Base-by-base conservation (phyloP, 2,797 vertebrate species). In the Syndactyla subalaris region DNA sequence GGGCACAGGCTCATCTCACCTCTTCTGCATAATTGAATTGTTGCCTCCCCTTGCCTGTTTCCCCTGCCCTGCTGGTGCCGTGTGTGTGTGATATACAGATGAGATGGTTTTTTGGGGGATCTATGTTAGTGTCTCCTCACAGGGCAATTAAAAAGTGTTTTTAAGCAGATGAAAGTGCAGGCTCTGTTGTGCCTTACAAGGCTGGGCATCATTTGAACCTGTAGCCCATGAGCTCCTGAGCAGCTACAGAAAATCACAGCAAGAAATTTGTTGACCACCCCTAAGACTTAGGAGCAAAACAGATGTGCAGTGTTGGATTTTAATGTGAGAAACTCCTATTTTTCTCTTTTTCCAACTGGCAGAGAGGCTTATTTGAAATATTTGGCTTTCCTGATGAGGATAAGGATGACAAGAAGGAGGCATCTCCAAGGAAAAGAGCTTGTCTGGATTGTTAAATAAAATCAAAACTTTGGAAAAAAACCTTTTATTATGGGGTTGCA, bases 301-400 rank as follows among this genome's bases (percentile, higher is more conserved):
- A 41, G 20, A 26, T 74, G 14, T 16, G 8, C 10, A 43, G 23
- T 3, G 0, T 32, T 23, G 22, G 27, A 32, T 32, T 82, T 29
- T 14, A 66, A 13, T 12, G 7, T 38, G 45, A 23, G 15, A 17
- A 57, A 71, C 79, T 93, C 5, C 23, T 49, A 41, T 27, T 49
- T 65, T 79, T 54, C 21, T 74, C 26, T 81, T 92, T 63, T 93
- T 27, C 26, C 57, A 85, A 55, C 88, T 41, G 46, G 68, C 94
- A 99, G 99, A 98, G 98, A 51, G 98, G 98, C 94, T 95, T 99
- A 54, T 99, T 99, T 71, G 99, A 99, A 88, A 97, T 99, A 92
- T 99, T 99, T 97, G 98, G 99, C 98, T 99, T 99, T 95, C 99
- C 99, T 38, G 99, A 99, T 66, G 99, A 99, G 48, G 98, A 99